Evolutionary conservation across 2,888 invertebrate species (phyloP).

Genomic region (Heliconius hortense): DNA sequence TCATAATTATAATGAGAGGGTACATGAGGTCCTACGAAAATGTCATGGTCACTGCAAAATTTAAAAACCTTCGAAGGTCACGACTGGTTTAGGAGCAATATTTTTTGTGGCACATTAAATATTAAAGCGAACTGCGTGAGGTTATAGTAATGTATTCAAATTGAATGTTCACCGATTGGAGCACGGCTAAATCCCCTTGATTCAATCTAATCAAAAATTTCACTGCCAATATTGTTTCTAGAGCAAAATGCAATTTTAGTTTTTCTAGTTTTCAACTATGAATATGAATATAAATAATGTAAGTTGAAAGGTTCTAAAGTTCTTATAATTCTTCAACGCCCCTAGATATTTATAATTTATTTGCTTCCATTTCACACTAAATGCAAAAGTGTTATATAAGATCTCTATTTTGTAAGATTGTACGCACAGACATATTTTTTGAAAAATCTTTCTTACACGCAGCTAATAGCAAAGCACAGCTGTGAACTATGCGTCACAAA

Average conservation of each 20-base stretch:
- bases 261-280: background rate
- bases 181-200: slow-evolving; percentile 25
- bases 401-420: background rate
- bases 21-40: slow-evolving; percentile 45
- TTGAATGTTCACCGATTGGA: slow-evolving; percentile 34
- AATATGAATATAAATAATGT: too few relatives aligned
- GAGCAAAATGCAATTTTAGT: slow-evolving; percentile 20
- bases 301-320: background rate
- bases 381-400: background rate
- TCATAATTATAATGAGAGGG: slow-evolving; percentile 12
- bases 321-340: too few relatives aligned
- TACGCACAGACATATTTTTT: background rate
- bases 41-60: slow-evolving; percentile 53
- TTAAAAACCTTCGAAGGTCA: slow-evolving; percentile 42
- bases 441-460: background rate
- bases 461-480: background rate
- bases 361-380: background rate
- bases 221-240: background rate
- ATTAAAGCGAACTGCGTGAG: slow-evolving; percentile 26
- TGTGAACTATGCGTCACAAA: background rate
- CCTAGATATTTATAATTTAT: background rate
- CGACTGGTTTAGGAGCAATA: slow-evolving; percentile 38
- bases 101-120: slow-evolving; percentile 39
- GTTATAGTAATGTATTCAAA: slow-evolving; percentile 37
- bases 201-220: slow-evolving; percentile 32